phyloP scores from a whole-genome alignment of 2,888 invertebrate genomes.

The Melolontha melolontha region DNA sequence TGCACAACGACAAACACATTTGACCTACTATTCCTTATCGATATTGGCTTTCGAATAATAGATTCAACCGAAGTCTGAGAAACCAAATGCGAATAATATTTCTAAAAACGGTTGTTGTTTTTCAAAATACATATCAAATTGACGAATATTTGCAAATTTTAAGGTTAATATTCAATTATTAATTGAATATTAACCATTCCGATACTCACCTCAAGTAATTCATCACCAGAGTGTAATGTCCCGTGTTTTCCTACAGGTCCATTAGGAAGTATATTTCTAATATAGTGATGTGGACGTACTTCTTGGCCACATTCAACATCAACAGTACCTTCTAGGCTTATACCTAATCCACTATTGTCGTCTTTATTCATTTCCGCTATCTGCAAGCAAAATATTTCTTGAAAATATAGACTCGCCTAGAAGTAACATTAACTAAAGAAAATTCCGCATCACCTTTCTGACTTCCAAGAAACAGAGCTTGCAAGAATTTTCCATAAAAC shows the following conservation, averaged over 20 bases:
- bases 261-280: constrained; percentile 86
- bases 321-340: constrained; percentile 93
- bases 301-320: constrained; percentile 91
- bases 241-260: constrained; percentile 89
- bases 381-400: constrained; percentile 64
- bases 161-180: too few species aligned
- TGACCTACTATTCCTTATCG: too few species aligned
- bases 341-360: constrained; percentile 86
- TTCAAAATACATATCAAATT: too few species aligned
- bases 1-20: too few species aligned
- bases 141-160: too few species aligned
- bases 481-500: too few species aligned
- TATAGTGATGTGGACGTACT: constrained; percentile 92
- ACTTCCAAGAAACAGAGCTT: too few species aligned
- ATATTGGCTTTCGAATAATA: too few species aligned
- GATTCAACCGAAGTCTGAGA: too few species aligned
- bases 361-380: constrained; percentile 88
- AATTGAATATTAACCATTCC: too few species aligned
- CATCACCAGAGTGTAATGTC: constrained; percentile 85
- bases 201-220: constrained; percentile 78
- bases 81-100: too few species aligned
- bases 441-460: not conserved
- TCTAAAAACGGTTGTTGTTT: too few species aligned
- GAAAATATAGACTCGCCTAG: not conserved
- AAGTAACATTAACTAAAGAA: not conserved